Evolutionary conservation across 2,888 invertebrate genomes (phyloP).

Genomic region (Clusia tigrina): DNA sequence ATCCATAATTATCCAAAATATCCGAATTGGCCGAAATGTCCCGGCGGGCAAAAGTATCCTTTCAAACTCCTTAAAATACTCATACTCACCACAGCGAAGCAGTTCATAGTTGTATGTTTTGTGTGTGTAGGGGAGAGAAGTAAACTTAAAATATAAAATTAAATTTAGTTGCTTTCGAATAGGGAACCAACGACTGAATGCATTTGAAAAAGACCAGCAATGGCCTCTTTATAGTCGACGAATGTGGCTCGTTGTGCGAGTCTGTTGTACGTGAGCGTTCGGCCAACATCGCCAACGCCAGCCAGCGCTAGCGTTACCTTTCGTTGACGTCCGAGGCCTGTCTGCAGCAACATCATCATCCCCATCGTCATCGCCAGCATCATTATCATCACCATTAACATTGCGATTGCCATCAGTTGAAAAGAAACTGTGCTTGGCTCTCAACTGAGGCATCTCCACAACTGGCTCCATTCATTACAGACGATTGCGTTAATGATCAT

Average conservation of each 20-base stretch:
- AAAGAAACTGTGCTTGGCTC: no score
- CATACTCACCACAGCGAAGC: slow-evolving; percentile 65
- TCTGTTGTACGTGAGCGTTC: slow-evolving; percentile 21
- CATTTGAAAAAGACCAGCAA: slow-evolving; percentile 58
- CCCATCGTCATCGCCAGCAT: slow-evolving; percentile 34
- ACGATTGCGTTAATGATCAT: neutral
- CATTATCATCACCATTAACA: slow-evolving; percentile 25
- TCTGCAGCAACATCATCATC: slow-evolving; percentile 44
- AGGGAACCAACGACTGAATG: slow-evolving; percentile 66
- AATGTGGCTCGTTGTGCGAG: slow-evolving; percentile 27
- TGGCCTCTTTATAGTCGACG: slow-evolving; percentile 63
- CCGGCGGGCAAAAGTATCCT: slow-evolving; percentile 18
- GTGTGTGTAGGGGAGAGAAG: slow-evolving; percentile 60
- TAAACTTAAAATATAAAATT: slow-evolving; percentile 59
- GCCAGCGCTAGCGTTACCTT: slow-evolving; percentile 6
- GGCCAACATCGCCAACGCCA: slow-evolving; percentile 6
- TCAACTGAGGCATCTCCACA: no score
- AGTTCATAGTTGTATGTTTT: slow-evolving; percentile 65
- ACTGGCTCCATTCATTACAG: neutral
- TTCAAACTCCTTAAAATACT: neutral
- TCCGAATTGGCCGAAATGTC: neutral
- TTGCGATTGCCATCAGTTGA: slow-evolving; percentile 23
- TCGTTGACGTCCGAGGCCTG: slow-evolving; percentile 25
- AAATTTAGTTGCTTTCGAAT: slow-evolving; percentile 65
- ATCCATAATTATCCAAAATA: slow-evolving; percentile 16